These are phyloP conservation scores for Amazona ochrocephala DNA, from an alignment of 2,797 vertebrate species.

Conservation along the genomic window DNA sequence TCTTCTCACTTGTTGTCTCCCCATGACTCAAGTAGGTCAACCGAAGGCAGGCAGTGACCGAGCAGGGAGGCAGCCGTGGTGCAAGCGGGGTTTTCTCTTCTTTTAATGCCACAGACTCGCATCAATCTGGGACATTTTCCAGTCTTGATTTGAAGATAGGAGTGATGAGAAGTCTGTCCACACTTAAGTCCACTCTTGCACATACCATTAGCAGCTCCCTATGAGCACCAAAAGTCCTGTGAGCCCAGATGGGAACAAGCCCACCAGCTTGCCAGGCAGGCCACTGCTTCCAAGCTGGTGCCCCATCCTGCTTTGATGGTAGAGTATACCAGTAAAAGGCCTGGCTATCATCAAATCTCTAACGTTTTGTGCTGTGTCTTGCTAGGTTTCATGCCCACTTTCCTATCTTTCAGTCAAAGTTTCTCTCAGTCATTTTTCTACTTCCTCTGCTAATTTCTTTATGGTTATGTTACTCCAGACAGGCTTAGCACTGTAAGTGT, in stretches of 20 bases:
- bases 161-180: not conserved
- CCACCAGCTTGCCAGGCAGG: fast-evolving
- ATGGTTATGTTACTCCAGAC: not conserved
- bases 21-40: conserved; percentile 70
- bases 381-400: not conserved
- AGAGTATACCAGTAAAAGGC: not conserved
- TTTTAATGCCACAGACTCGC: not conserved
- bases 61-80: conserved; percentile 4
- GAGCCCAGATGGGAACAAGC: fast-evolving
- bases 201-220: not conserved
- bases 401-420: not conserved
- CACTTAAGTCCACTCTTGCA: not conserved
- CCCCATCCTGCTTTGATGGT: not conserved
- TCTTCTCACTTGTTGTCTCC: not conserved
- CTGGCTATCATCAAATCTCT: not conserved
- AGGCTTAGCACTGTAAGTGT: not conserved
- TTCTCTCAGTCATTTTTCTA: not conserved
- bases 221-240: fast-evolving
- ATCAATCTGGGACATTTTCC: not conserved
- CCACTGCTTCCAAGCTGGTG: not conserved
- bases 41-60: not conserved
- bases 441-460: not conserved
- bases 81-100: not conserved
- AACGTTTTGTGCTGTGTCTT: not conserved
- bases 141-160: not conserved